phyloP scores from a whole-genome alignment of 2,113 vertebrate genomes.

The Toxotes chatareus region DNA sequence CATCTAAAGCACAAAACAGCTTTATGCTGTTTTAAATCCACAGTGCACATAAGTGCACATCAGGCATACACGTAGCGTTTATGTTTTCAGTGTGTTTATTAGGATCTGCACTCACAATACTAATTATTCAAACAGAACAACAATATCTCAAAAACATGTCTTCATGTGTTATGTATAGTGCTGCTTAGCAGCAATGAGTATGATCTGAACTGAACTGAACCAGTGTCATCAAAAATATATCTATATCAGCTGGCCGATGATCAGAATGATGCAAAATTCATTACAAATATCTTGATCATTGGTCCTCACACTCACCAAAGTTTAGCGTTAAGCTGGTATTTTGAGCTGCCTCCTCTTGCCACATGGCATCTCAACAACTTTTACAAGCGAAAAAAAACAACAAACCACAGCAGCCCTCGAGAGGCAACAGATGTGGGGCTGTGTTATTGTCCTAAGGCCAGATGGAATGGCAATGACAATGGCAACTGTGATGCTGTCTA shows the following conservation, averaged over 20 bases:
- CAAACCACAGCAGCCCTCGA: conserved; percentile 17
- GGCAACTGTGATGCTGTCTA: conserved; percentile 12
- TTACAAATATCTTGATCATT: background rate
- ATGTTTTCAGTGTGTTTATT: background rate
- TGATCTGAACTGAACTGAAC: background rate
- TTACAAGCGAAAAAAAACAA: background rate
- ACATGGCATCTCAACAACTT: background rate
- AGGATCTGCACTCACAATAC: background rate
- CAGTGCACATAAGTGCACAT: background rate
- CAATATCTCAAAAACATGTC: background rate
- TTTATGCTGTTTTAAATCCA: background rate
- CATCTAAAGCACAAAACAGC: background rate
- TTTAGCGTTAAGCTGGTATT: background rate
- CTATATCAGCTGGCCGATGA: background rate
- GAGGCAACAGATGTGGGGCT: conserved; percentile 31
- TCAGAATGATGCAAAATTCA: background rate
- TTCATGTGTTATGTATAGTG: background rate
- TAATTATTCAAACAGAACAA: background rate
- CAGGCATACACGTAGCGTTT: background rate
- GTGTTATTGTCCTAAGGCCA: conserved; percentile 2
- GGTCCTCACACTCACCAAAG: background rate
- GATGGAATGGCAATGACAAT: conserved; percentile 27
- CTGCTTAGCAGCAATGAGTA: background rate
- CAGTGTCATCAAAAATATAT: background rate
- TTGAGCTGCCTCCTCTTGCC: background rate